Evolutionary conservation across 1,140 invertebrate genomes (phyloP), one percentile per base, ranked within the genome.

Genomic region (Laupala kohalensis): DNA sequence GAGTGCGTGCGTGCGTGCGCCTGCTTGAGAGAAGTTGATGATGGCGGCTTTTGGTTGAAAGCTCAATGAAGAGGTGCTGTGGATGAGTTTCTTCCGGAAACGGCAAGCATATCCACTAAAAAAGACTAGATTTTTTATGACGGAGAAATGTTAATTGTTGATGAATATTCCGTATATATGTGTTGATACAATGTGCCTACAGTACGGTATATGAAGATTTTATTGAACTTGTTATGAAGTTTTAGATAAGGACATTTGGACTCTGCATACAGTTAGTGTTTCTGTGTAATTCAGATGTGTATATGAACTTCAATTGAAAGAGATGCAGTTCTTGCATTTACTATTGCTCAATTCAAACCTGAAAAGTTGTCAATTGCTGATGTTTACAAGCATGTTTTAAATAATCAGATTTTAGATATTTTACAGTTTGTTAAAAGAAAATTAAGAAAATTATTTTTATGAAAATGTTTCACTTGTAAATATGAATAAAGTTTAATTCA

Each of bases 401-500:
- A 13, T 13, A 53, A 13, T 19, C 37, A 53, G 19, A 53, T 53
- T 9, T 53, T 9, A 53, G 19, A 53, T 13, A 53, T 53, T 53
- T 53, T 53, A 19, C 9, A 53, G 37, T 53, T 1, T 53, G 37
- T 53, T 53, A 19, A 19, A 53, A 53, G 37, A 13, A 53, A 13
- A 19, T 53, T 53, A 9, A 53, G 9, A 53, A 53, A 53, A 53
- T 1, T 53, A 9, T 53, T 53, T 53, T 13, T 53, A 53, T 53
- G 37, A 53, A 53, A 53, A 53, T 53, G 37, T 53, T 53, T 53
- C 19, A 9, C 9, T 19, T 53, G 37, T 53, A 53, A 13, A 53
- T 53, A 53, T 53, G 19, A 53, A 53, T 53, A 76, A 74, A 76
- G 75, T 69, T n/a, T n/a, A n/a, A n/a, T n/a, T n/a, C n/a, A n/a